Evolutionary conservation across 2,113 vertebrate genomes (phyloP).

Genomic region (Aldabrachelys gigantea): DNA sequence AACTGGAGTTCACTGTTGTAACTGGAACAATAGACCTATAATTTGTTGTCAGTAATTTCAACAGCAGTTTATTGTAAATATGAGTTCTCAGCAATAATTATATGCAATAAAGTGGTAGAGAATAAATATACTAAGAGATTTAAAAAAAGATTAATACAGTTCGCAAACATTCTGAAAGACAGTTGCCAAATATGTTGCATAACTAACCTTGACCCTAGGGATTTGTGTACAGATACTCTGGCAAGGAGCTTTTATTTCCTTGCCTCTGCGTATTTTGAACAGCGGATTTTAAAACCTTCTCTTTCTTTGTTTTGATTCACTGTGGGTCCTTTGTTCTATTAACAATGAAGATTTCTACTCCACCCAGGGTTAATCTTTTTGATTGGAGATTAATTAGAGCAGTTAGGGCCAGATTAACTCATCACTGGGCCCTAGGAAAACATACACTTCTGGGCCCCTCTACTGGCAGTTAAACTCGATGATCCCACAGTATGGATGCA

Average conservation of each 20-base stretch:
- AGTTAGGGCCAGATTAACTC: too few relatives aligned
- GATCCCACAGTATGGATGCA: too few relatives aligned
- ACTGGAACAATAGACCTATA: not conserved
- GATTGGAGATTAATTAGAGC: too few relatives aligned
- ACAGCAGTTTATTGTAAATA: not conserved
- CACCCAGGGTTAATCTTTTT: not conserved
- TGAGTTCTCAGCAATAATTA: not conserved
- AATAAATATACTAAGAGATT: not conserved
- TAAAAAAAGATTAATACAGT: not conserved
- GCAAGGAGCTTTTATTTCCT: not conserved
- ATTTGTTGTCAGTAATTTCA: not conserved
- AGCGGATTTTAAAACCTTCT: not conserved
- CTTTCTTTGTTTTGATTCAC: not conserved
- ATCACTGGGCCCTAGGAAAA: too few relatives aligned
- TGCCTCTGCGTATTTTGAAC: not conserved
- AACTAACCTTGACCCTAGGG: not conserved
- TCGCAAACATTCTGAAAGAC: not conserved
- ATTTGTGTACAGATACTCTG: not conserved
- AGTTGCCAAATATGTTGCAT: not conserved
- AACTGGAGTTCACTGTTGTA: not conserved
- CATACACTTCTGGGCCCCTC: too few relatives aligned
- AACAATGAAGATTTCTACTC: not conserved
- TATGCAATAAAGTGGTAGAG: not conserved
- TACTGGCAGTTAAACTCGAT: too few relatives aligned
- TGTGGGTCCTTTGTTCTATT: not conserved